Percentiles rank a stretch among this genome's conserved stretches.
phyloP scores from a whole-genome alignment of 2,888 invertebrate species.

The Luperina nickerlii region DNA sequence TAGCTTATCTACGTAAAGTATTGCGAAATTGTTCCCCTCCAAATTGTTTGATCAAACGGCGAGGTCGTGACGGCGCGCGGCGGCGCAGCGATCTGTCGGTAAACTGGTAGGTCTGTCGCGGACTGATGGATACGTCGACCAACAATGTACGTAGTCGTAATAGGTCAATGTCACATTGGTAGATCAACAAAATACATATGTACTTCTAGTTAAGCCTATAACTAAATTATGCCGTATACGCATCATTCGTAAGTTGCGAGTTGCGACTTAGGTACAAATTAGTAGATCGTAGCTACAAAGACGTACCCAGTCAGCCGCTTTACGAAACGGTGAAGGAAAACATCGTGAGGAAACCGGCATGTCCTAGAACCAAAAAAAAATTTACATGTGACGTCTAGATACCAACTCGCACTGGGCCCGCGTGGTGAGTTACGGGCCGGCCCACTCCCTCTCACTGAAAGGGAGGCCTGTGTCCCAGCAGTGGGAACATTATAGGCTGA shows the following conservation, averaged over 20 bases:
- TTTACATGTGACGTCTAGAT: neutral
- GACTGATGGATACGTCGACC: constrained; percentile 13
- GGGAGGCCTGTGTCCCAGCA: neutral
- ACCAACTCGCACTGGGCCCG: neutral
- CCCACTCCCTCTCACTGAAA: neutral
- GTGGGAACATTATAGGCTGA: neutral
- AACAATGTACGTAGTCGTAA: neutral
- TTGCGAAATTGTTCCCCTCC: constrained; percentile 35
- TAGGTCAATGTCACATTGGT: constrained; percentile 5
- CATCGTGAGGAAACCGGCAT: neutral
- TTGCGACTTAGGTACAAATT: neutral
- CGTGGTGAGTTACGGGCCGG: neutral
- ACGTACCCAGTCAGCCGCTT: neutral
- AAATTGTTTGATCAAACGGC: constrained; percentile 24
- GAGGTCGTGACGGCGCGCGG: constrained; percentile 17
- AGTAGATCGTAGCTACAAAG: neutral
- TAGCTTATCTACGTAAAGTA: constrained; percentile 3
- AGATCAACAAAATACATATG: neutral
- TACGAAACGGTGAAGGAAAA: neutral
- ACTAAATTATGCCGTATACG: constrained; percentile 14
- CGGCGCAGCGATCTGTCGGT: neutral
- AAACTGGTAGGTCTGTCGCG: neutral
- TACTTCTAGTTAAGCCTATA: neutral
- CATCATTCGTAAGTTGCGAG: neutral
- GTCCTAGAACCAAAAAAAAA: neutral